Evolutionary conservation across 2,888 invertebrate species (phyloP).

Genomic region (Pristionchus japonicus): DNA sequence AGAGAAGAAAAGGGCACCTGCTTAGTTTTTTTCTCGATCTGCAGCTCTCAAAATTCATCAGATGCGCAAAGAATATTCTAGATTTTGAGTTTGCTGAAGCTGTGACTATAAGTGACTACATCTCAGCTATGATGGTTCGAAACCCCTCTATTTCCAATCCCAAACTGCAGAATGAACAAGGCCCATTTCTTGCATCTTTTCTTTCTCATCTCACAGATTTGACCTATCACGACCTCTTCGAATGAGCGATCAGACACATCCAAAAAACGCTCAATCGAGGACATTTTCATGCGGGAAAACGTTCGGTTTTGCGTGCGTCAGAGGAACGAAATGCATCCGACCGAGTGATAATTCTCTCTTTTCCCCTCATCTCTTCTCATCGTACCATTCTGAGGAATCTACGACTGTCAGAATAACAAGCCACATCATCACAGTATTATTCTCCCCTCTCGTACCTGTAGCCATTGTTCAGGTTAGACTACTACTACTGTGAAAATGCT

Average conservation of each 20-base stretch:
- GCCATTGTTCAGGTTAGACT: neutral
- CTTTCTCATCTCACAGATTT: neutral
- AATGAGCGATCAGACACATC: neutral
- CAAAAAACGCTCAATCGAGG: slow-evolving; percentile 30
- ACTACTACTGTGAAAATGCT: neutral
- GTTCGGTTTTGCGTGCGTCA: neutral
- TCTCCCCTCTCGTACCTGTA: neutral
- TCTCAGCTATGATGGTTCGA: neutral
- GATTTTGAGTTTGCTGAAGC: neutral
- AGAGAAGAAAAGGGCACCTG: neutral
- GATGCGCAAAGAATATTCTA: neutral
- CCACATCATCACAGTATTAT: neutral
- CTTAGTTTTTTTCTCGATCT: neutral
- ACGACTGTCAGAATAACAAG: neutral
- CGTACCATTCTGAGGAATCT: slow-evolving; percentile 31
- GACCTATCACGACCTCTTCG: slow-evolving; percentile 44
- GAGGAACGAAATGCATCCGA: neutral
- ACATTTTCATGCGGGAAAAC: slow-evolving; percentile 30
- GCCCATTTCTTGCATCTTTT: neutral
- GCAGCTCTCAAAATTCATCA: neutral
- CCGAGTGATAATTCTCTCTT: slow-evolving; percentile 24
- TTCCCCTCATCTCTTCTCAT: neutral
- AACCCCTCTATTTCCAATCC: neutral
- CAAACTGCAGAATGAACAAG: slow-evolving; percentile 8
- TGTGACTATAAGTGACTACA: too few species aligned